Base-by-base conservation (phyloP, 1,140 invertebrate species). In the Vollenhovia emeryi region DNA sequence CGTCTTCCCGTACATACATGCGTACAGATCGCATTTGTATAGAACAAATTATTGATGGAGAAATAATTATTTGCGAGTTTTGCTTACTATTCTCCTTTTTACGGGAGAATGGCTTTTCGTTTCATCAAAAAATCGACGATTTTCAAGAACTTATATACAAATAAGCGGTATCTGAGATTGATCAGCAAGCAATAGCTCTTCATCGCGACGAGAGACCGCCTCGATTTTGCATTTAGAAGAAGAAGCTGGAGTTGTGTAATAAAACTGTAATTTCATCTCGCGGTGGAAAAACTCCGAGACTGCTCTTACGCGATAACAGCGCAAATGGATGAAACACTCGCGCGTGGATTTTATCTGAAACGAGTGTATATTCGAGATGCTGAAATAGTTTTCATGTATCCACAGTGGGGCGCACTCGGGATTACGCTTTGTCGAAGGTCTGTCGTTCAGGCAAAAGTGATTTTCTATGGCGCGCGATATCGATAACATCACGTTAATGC, bases 401-500 rank as follows among this genome's bases (percentile, higher is more conserved):
- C 90, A 15, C 90, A 80, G 87, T 86, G 84, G 91, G 91, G 80
- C 43, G 43, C 30, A 84, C 7, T 82, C 82, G 55, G 40, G 50
- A n/a, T 36, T 7, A 33, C 27, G 27, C 80, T 86, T 90, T 79
- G 78, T 45, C 50, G 27, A 82, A 57, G 36, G 64, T 71, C 64
- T 71, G 50, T 88, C 55, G 30, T 86, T 60, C 86, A 57, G 90
- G 85, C 87, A 86, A 91, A 92, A 94, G 92, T 91, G 93, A 93
- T 93, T 94, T 92, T 94, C 92, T 91, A 91, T 92, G 64, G 91
- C 78, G 55, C 85, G 57, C 75, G 13, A 71, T 87, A 84, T 83
- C 87, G 91, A 93, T 93, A 93, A 89, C 85, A 93, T 91, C 89
- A 71, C 73, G 78, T 87, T 94, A 94, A 94, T 94, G 93, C 89